Percentiles rank a stretch among this genome's conserved stretches.
These are phyloP conservation scores for Parascotia fuliginaria DNA, from an alignment of 2,888 invertebrate species.

Conservation along the genomic window DNA sequence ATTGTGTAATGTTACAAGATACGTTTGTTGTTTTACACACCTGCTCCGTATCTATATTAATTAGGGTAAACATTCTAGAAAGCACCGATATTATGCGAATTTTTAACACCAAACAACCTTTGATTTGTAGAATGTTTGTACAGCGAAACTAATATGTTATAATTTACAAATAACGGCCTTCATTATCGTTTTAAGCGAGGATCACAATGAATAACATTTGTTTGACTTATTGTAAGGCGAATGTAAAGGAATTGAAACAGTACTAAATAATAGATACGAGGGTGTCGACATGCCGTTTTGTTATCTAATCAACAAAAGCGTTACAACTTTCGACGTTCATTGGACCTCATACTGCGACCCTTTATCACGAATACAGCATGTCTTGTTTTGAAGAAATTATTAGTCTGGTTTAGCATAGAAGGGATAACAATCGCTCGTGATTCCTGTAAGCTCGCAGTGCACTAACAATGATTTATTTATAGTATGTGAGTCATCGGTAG, in stretches of 20 bases:
- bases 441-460: conserved; percentile 72
- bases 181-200: conserved; percentile 65
- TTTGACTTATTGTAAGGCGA: conserved; percentile 72
- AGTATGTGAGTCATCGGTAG: conserved; percentile 78
- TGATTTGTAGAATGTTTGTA: conserved; percentile 22
- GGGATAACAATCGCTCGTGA: conserved; percentile 74
- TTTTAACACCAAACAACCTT: not conserved
- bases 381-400: conserved; percentile 83
- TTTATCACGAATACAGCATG: conserved; percentile 63
- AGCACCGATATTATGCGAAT: not conserved
- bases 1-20: too few relatives aligned
- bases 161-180: conserved; percentile 75
- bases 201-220: conserved; percentile 68
- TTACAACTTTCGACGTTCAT: conserved; percentile 49
- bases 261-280: conserved; percentile 75
- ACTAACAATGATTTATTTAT: conserved; percentile 80
- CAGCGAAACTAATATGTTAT: conserved; percentile 44
- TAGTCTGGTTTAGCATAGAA: conserved; percentile 83
- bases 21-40: too few relatives aligned
- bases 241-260: conserved; percentile 70
- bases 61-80: too few relatives aligned
- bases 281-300: conserved; percentile 83
- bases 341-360: conserved; percentile 79
- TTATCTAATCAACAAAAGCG: conserved; percentile 76
- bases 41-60: too few relatives aligned